Evolutionary conservation across 1,140 invertebrate genomes (phyloP), one percentile per base, ranked within the genome.

Genomic region (Globodera rostochiensis): DNA sequence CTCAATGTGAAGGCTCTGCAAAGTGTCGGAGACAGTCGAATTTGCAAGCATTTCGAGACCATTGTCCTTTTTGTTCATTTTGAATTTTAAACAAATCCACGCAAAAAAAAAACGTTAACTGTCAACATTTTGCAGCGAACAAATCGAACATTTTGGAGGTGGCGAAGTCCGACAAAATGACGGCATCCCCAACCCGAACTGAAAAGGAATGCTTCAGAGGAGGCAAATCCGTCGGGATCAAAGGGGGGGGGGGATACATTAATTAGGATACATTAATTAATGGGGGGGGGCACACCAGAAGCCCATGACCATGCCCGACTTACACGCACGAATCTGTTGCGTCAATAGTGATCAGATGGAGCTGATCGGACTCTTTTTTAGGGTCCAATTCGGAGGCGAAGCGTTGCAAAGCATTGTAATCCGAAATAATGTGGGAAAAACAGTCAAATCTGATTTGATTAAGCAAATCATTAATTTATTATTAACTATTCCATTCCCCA

Each of bases 351-450:
- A 71, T 21, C 25, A 71, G 4, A 47, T 47, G 69, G 36, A 71
- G 6, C 25, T 19, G 69, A 19, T 71, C 69, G 36, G 69, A 36
- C 69, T 71, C 69, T 47, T 45, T 71, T 71, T 71, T 71, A 1
- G 69, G 69, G 69, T 71, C 69, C 69, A 71, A 47, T 47, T 71
- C 69, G 69, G 69, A 36, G 15, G 69, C n/a, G 69, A 71, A 71
- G 25, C 46, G 69, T 21, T 71, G 69, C 69, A 71, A 47, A 71
- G 69, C 46, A 19, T 71, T 71, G 69, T 45, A 71, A 47, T 71
- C 69, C 9, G 36, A 45, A 6, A 71, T 25, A 47, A 45, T 45
- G 36, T 45, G 69, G 8, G 69, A 6, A 19, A n/a, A 71, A 47
- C 36, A 21, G 69, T 71, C 69, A 36, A 71, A 47, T 71, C 69